Base-by-base conservation (phyloP, 2,113 vertebrate species). In the Ptyas mucosa region DNA sequence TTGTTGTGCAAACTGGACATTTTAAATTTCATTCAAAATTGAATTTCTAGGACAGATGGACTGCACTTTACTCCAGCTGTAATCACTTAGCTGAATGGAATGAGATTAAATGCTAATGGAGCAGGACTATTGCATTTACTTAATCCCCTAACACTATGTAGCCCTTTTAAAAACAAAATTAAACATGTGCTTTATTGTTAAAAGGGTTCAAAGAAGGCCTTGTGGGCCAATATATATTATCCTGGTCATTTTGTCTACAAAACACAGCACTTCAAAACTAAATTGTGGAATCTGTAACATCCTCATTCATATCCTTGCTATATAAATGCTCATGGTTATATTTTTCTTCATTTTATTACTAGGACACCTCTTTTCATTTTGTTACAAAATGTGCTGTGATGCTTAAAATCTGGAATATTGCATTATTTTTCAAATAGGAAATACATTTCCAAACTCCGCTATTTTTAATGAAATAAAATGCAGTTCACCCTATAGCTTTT, bases 41-140 rank as follows among this genome's bases (percentile, higher is more conserved):
- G 93, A 88, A 95, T 95, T 95, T 94, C 55, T 85, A 94, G 90
- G 94, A 91, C 89, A 93, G 93, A 93, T 21, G 12, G 90, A 53
- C 58, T 89, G 81, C 51, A 85, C 95, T 96, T 93, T 94, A 64
- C 93, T 94, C 90, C 91, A 94, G 21, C 10, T 11, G 8, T 11
- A 93, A 91, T 95, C 15, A 61, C 93, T 95, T 91, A 91, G 58
- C 54, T 89, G 24, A 2, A 75, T 85, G 23, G 61, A 94, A 85
- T 90, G 87, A 93, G 88, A 93, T 64, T 91, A 94, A 93, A 94
- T 0, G 0, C 12, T 34, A 90, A 26, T 1, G 39, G 57, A 15
- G 34, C 61, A 61, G 93, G 89, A 20, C 51, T 26, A 46, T 95
- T 87, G 29, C 8, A 91, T 89, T 95, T 94, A 53, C 0, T 93